phyloP scores from a whole-genome alignment of 1,140 invertebrate genomes.

The Leptinotarsa defecta region DNA sequence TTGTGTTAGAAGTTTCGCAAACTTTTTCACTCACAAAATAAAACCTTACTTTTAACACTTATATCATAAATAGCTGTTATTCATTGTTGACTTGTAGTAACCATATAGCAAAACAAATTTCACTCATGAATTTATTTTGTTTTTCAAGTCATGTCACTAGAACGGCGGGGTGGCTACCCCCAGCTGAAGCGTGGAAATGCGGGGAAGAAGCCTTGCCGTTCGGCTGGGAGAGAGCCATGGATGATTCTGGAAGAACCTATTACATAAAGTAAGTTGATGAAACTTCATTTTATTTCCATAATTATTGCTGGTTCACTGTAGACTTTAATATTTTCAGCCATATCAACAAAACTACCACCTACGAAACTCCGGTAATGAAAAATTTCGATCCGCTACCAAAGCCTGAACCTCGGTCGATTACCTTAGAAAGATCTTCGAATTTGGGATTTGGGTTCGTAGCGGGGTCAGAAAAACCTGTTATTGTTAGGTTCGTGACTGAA shows the following conservation, averaged over 20 bases:
- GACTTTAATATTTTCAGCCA: constrained; percentile 67
- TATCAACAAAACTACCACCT: constrained; percentile 87
- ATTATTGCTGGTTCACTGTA: neutral
- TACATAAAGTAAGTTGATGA: constrained; percentile 83
- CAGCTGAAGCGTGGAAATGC: constrained; percentile 76
- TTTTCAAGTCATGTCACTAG: constrained; percentile 62
- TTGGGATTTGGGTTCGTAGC: constrained; percentile 93
- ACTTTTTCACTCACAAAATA: too few relatives aligned
- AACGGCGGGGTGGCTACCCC: constrained; percentile 83
- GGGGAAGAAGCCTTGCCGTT: constrained; percentile 71
- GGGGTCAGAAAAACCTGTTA: constrained; percentile 87
- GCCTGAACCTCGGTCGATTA: constrained; percentile 77
- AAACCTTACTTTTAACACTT: too few relatives aligned
- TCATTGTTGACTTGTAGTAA: too few relatives aligned
- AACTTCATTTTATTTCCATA: neutral
- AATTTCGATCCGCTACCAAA: constrained; percentile 64
- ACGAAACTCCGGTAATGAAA: constrained; percentile 68
- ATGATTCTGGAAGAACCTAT: constrained; percentile 78
- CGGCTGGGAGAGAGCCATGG: constrained; percentile 86
- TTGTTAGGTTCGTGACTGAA: constrained; percentile 84
- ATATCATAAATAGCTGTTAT: too few relatives aligned
- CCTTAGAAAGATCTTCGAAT: constrained; percentile 71
- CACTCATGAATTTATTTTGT: constrained; percentile 15
- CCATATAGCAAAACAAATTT: too few relatives aligned
- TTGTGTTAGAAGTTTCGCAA: too few relatives aligned